Percentiles rank a stretch among this genome's conserved stretches.
phyloP scores from a whole-genome alignment of 2,113 vertebrate genomes.

The Ploceus nigricollis region DNA sequence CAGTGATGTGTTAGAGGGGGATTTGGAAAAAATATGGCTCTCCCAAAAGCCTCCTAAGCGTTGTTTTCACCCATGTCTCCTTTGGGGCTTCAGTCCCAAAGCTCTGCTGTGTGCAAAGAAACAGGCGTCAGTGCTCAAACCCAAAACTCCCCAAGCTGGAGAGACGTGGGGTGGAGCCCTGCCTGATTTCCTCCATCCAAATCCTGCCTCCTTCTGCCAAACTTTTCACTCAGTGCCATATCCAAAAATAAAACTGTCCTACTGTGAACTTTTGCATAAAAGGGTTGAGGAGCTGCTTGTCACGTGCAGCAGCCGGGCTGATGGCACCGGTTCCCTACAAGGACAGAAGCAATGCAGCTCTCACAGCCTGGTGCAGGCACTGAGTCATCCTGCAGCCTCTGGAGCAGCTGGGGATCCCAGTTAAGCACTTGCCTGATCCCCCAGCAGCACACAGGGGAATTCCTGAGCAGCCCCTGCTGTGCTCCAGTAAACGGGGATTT shows the following conservation, averaged over 20 bases:
- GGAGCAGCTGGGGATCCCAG: not conserved
- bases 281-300: not conserved
- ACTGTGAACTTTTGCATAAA: not conserved
- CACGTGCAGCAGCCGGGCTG: not conserved
- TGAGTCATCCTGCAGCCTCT: not conserved
- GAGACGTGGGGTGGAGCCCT: not conserved
- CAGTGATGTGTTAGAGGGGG: not conserved
- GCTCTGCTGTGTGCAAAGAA: not conserved
- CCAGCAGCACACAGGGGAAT: not conserved
- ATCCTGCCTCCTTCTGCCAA: not conserved
- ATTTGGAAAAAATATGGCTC: accelerated
- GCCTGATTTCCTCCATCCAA: not conserved
- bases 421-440: not conserved
- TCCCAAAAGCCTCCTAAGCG: not conserved
- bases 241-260: conserved; percentile 23
- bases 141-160: not conserved
- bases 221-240: not conserved
- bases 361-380: not conserved
- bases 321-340: not conserved
- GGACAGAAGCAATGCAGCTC: not conserved
- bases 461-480: not conserved
- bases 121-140: not conserved
- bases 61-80: not conserved
- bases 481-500: not conserved
- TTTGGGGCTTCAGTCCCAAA: not conserved